A percentile compares a stretch with the other conserved stretches of the same genome.
These are phyloP conservation scores for Rhogogaster chlorosoma DNA, from an alignment of 2,888 invertebrate species.

Conservation along the genomic window DNA sequence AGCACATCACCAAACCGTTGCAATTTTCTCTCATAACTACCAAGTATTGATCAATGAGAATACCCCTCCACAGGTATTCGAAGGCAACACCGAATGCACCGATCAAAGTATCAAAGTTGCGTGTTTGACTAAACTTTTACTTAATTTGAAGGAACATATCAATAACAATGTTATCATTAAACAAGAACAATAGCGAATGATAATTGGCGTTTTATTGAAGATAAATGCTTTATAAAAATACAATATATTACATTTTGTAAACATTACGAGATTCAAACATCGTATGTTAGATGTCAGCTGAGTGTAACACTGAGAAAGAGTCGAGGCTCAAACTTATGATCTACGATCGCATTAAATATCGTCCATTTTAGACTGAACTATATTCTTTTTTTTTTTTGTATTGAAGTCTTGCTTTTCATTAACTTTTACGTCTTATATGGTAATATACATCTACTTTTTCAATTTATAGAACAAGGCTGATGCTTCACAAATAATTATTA, in stretches of 20 bases:
- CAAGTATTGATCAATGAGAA: not conserved
- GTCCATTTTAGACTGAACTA: too few relatives aligned
- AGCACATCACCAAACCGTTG: not conserved
- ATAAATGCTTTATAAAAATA: not conserved
- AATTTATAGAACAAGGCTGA: not conserved
- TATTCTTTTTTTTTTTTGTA: not conserved
- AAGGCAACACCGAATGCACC: not conserved
- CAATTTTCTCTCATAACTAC: not conserved
- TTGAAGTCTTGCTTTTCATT: not conserved
- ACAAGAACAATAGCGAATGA: not conserved
- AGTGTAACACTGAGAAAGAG: too few relatives aligned
- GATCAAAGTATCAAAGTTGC: conserved; percentile 19
- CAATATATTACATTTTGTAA: not conserved
- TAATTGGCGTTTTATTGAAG: not conserved
- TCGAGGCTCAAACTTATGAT: too few relatives aligned
- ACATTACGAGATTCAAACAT: not conserved
- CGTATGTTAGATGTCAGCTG: not conserved
- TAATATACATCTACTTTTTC: not conserved
- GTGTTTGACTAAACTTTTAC: conserved; percentile 22
- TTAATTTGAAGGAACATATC: not conserved
- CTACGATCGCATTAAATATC: not conserved
- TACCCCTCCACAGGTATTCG: not conserved
- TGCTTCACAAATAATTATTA: not conserved
- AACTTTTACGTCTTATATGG: not conserved
- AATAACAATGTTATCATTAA: not conserved